Conservation (phyloP, 2,888 invertebrate species). For the Pyralis farinalis region DNA sequence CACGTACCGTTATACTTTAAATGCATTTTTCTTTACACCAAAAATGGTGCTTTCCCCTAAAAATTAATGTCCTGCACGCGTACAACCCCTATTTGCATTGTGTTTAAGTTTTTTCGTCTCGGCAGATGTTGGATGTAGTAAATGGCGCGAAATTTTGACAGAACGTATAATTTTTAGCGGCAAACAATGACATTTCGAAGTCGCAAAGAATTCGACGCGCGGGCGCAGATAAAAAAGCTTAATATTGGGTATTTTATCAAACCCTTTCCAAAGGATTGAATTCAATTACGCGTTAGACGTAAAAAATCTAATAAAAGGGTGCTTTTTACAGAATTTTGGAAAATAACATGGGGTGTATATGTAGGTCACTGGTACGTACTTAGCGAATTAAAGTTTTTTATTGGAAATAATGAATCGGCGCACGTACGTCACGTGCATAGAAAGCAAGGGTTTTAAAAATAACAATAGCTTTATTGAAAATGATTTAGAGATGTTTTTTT, state of each 20-base stretch:
- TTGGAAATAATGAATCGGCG: slow-evolving; percentile 49
- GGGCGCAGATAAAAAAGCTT: slow-evolving; percentile 42
- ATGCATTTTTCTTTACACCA: slow-evolving; percentile 68
- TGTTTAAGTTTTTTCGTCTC: slow-evolving; percentile 60
- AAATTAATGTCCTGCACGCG: slow-evolving; percentile 64
- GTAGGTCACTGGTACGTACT: slow-evolving; percentile 69
- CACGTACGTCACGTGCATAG: slow-evolving; percentile 60
- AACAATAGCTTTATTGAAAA: slow-evolving; percentile 70
- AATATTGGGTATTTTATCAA: slow-evolving; percentile 66
- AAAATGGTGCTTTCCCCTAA: slow-evolving; percentile 73
- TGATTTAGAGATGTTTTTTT: slow-evolving; percentile 67
- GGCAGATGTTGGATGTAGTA: slow-evolving; percentile 69
- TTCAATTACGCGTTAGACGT: slow-evolving; percentile 60
- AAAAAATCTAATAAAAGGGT: slow-evolving; percentile 60
- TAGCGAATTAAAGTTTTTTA: slow-evolving; percentile 57
- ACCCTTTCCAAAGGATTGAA: slow-evolving; percentile 80
- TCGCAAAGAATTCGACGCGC: slow-evolving; percentile 25
- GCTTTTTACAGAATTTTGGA: slow-evolving; percentile 62
- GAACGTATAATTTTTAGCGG: slow-evolving; percentile 69
- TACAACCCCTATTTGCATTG: slow-evolving; percentile 76
- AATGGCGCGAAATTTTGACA: slow-evolving; percentile 80
- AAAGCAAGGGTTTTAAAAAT: slow-evolving; percentile 70
- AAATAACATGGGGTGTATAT: slow-evolving; percentile 48
- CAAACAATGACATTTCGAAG: slow-evolving; percentile 56
- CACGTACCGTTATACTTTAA: slow-evolving; percentile 67